These are phyloP conservation scores for Adelges cooleyi DNA, from an alignment of 1,140 invertebrate species.

Conservation along the genomic window DNA sequence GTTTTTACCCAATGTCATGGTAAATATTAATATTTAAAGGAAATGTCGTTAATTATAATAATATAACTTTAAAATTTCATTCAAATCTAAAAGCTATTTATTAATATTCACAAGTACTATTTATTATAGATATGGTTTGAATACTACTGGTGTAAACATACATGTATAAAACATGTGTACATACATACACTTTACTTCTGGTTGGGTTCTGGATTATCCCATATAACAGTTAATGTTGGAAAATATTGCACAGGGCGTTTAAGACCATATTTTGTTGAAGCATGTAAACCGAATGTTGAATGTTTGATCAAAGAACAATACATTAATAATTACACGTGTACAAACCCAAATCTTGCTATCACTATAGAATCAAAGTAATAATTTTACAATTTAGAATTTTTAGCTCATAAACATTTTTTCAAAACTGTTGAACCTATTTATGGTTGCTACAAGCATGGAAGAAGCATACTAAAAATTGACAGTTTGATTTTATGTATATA, in stretches of 20 bases:
- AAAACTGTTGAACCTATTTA: too few relatives aligned
- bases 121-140: constrained; percentile 8
- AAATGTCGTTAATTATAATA: neutral
- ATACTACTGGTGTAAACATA: neutral
- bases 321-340: constrained; percentile 30
- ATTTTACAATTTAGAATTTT: neutral
- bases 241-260: constrained; percentile 49
- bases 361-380: constrained; percentile 25
- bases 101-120: neutral
- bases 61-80: too few relatives aligned
- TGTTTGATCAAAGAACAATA: constrained; percentile 30
- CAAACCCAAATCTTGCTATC: constrained; percentile 4
- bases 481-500: too few relatives aligned
- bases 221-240: constrained; percentile 44
- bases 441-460: too few relatives aligned
- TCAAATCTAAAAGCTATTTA: neutral
- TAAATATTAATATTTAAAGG: neutral
- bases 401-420: too few relatives aligned
- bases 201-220: constrained; percentile 37
- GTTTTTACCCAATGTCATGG: constrained; percentile 17
- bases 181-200: constrained; percentile 25
- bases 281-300: constrained; percentile 31
- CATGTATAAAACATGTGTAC: neutral
- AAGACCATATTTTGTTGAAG: constrained; percentile 46
- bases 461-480: too few relatives aligned